Percentiles rank a stretch among this genome's conserved stretches.
Evolutionary conservation across 2,797 vertebrate genomes (phyloP).

Genomic region (Poecilia gillii): DNA sequence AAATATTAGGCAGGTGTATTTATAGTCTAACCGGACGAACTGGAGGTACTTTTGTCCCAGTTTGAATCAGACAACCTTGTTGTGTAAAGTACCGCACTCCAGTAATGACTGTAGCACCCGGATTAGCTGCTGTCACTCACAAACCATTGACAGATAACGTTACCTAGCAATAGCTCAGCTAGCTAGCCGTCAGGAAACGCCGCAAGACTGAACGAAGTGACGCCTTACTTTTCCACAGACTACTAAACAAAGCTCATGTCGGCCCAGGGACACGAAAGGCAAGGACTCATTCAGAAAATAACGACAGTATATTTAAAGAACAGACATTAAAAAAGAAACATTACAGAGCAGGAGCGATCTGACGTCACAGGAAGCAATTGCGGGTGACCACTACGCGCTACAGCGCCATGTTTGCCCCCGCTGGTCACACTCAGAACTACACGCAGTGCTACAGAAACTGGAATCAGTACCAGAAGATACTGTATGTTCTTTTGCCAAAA

Average conservation of each 20-base stretch:
- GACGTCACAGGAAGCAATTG: conserved; percentile 5
- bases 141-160: conserved; percentile 32
- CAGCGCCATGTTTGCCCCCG: conserved; percentile 18
- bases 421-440: conserved; percentile 2
- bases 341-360: not conserved
- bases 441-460: not conserved
- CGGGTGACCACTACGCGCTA: not conserved
- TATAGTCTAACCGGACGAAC: not conserved
- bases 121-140: not conserved
- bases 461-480: not conserved
- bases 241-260: not conserved
- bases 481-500: not conserved
- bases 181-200: conserved; percentile 7
- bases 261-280: not conserved
- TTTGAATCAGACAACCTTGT: not conserved
- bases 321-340: conserved; percentile 2
- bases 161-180: conserved; percentile 28
- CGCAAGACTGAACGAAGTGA: not conserved
- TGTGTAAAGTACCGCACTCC: not conserved
- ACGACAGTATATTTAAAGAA: not conserved
- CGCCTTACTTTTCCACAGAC: conserved; percentile 46
- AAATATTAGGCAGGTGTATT: not conserved
- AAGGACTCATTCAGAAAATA: not conserved
- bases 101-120: not conserved
- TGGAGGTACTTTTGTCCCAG: not conserved